Evolutionary conservation across 1,140 invertebrate genomes (phyloP).

Genomic region (Leptopilina clavipes): DNA sequence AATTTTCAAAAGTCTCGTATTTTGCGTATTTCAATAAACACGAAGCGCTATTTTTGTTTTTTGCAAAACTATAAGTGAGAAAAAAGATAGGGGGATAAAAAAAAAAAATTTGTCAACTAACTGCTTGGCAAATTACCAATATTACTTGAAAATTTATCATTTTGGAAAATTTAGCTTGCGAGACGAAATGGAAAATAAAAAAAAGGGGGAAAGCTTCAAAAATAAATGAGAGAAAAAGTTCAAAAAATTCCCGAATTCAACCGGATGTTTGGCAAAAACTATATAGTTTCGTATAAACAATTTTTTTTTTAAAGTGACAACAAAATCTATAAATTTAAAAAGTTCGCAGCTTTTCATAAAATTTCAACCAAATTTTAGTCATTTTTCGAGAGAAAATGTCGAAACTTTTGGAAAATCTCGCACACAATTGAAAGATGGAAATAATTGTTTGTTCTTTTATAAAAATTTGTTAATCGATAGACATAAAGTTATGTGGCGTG

Average conservation of each 20-base stretch:
- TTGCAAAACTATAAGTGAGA: not conserved
- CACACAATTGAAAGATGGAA: not conserved
- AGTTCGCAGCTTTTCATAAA: too few relatives aligned
- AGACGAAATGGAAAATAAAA: not conserved
- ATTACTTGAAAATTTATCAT: not conserved
- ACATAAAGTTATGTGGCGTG: not conserved
- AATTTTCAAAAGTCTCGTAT: too few relatives aligned
- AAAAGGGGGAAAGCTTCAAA: not conserved
- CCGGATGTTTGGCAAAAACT: too few relatives aligned
- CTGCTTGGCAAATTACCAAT: not conserved
- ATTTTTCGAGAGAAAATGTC: too few relatives aligned
- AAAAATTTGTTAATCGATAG: conserved; percentile 2
- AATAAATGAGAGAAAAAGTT: not conserved
- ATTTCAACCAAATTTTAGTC: too few relatives aligned
- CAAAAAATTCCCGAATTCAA: too few relatives aligned
- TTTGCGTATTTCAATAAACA: not conserved
- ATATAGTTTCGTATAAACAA: too few relatives aligned
- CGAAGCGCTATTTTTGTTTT: not conserved
- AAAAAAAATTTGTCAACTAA: not conserved
- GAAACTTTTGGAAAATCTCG: not conserved
- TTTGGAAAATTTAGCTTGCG: not conserved
- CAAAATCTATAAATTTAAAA: too few relatives aligned
- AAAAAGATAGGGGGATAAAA: too few relatives aligned
- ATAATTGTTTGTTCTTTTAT: not conserved
- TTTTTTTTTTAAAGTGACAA: too few relatives aligned